Base-by-base conservation (phyloP, 1,140 invertebrate genomes). In the Conus ventricosus region DNA sequence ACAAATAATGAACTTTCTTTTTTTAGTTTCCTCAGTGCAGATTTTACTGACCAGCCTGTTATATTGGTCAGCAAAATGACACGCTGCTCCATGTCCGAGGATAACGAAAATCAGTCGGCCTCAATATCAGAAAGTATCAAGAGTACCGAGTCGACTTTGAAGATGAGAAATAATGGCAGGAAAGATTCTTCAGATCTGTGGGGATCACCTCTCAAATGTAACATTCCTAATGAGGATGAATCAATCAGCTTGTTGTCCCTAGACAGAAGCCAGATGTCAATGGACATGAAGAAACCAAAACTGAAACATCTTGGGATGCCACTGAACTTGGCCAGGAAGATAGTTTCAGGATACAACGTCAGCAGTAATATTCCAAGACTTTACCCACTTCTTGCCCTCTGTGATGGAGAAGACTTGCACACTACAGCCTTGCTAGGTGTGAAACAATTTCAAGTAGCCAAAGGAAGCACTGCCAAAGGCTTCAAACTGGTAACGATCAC, bases 351-450 rank as follows among this genome's bases (percentile, higher is more conserved):
- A 55, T 90, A 80, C 63, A 88, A 75, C 27, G 5, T 88, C 67
- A 88, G 57, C 82, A 83, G 81, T 57, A 85, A 27, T 13, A 63
- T 55, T 25, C 15, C 53, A 57, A 63, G 15, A 17, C 78, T 78
- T n/a, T 86, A 88, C 7, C 27, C 87, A 17, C 13, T 91, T 63
- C 53, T 89, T 27, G 81, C 76, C 13, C 60, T 91, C 8, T 90
- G 89, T 87, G 87, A 90, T 88, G 88, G 89, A 39, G 81, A 67
- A 23, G 88, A 91, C 80, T 17, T 87, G 5, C 87, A 88, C 76
- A 71, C 67, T 51, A 87, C 88, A 23, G 87, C 88, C 53, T 27
- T 87, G 11, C 60, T 89, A 54, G 86, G 83, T 23, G 82, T 85
- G 20, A 67, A 86, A 63, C 86, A 87, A 20, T 39, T 90, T 20